phyloP scores from a whole-genome alignment of 2,888 invertebrate genomes.

The Acrobasis consociella region DNA sequence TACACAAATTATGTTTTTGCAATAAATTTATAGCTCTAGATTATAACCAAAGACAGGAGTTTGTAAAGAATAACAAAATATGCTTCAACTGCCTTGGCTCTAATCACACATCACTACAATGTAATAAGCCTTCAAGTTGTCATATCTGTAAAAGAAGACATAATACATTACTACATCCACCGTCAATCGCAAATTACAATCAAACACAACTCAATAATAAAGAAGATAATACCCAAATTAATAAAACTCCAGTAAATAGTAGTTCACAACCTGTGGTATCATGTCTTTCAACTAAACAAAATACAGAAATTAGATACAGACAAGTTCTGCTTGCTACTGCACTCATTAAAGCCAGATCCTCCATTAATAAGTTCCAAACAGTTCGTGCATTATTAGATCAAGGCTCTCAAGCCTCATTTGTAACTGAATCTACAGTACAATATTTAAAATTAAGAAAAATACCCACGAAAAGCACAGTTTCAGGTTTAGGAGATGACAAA shows the following conservation, averaged over 20 bases:
- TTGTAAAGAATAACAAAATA: neutral
- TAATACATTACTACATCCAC: conserved; percentile 21
- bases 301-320: neutral
- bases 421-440: conserved; percentile 30
- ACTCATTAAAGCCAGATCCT: conserved; percentile 25
- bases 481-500: conserved; percentile 26
- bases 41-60: neutral
- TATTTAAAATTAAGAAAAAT: conserved; percentile 24
- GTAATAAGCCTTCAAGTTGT: neutral
- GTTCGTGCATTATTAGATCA: conserved; percentile 28
- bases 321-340: conserved; percentile 23
- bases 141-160: neutral
- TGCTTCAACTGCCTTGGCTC: neutral
- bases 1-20: conserved; percentile 13
- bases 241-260: no score
- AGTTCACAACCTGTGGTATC: neutral
- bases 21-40: neutral
- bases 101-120: neutral
- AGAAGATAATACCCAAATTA: no score
- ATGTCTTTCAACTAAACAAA: neutral
- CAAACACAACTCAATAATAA: neutral
- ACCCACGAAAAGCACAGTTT: conserved; percentile 23
- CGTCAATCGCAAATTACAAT: no score
- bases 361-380: conserved; percentile 24
- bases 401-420: conserved; percentile 31